Evolutionary conservation across 2,888 invertebrate species (phyloP).

Genomic region (Buathra laborator): DNA sequence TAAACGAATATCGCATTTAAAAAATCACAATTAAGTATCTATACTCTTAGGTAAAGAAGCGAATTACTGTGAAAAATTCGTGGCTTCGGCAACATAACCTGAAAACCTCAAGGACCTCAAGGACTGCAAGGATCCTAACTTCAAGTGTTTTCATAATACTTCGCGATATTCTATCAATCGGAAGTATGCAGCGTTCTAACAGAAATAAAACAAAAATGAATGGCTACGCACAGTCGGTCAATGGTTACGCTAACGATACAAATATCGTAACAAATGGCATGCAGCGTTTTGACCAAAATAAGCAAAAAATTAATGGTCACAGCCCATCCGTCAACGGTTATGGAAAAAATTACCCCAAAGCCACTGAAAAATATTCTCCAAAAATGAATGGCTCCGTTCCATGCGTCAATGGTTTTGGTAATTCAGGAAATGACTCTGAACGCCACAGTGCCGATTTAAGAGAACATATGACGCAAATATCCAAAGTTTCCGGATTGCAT

Average conservation of each 20-base stretch:
- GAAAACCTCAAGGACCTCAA: neutral
- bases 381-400: neutral
- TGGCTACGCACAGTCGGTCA: neutral
- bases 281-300: neutral
- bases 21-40: neutral
- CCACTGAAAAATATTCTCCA: neutral
- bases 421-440: too few species aligned
- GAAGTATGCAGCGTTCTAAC: neutral
- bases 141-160: neutral
- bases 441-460: neutral
- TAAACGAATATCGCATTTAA: neutral
- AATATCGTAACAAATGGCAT: neutral
- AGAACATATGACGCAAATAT: slow-evolving; percentile 27
- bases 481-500: slow-evolving; percentile 13
- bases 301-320: neutral
- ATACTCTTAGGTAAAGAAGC: neutral
- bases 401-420: neutral
- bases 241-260: neutral
- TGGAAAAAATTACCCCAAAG: neutral
- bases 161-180: neutral
- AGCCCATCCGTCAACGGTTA: too few species aligned
- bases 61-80: neutral
- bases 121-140: neutral
- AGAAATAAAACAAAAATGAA: neutral
- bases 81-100: neutral